A percentile compares a stretch with the other conserved stretches of the same genome.
These are phyloP conservation scores for Clistopyga incitator DNA, from an alignment of 2,888 invertebrate genomes.

Conservation along the genomic window DNA sequence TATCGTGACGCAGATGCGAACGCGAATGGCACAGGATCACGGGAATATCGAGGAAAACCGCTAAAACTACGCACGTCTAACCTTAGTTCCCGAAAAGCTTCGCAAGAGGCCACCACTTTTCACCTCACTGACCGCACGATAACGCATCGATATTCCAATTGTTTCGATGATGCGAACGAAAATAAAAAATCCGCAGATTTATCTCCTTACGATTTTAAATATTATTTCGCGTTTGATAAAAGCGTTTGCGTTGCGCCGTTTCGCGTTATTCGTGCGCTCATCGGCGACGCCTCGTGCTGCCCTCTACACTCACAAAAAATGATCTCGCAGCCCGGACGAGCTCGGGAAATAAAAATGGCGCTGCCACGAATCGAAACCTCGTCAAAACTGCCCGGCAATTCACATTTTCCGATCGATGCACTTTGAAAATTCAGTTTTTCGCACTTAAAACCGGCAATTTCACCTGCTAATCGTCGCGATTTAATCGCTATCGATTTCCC, in stretches of 20 bases:
- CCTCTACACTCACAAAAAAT: conserved; percentile 52
- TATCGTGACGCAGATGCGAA: not conserved
- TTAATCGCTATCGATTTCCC: conserved; percentile 19
- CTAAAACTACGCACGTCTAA: conserved; percentile 73
- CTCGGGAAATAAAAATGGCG: conserved; percentile 50
- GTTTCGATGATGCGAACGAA: conserved; percentile 13
- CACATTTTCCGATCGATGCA: not conserved
- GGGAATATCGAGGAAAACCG: conserved; percentile 49
- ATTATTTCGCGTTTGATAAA: conserved; percentile 18
- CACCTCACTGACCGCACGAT: conserved; percentile 28
- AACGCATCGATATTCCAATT: conserved; percentile 28
- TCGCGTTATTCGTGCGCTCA: conserved; percentile 39
- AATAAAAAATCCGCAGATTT: not conserved
- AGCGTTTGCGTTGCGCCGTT: conserved; percentile 43
- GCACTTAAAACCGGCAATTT: not conserved
- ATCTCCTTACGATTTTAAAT: conserved; percentile 21
- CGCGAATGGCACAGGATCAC: conserved; percentile 1
- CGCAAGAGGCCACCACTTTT: conserved; percentile 79
- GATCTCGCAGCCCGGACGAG: conserved; percentile 23
- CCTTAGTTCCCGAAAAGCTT: conserved; percentile 76
- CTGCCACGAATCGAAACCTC: conserved; percentile 10
- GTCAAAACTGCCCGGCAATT: not conserved
- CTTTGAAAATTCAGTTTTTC: conserved; percentile 6
- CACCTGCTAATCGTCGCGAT: conserved; percentile 16
- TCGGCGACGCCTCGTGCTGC: conserved; percentile 50